phyloP scores from a whole-genome alignment of 2,888 invertebrate genomes.

The Bimastos eiseni region DNA sequence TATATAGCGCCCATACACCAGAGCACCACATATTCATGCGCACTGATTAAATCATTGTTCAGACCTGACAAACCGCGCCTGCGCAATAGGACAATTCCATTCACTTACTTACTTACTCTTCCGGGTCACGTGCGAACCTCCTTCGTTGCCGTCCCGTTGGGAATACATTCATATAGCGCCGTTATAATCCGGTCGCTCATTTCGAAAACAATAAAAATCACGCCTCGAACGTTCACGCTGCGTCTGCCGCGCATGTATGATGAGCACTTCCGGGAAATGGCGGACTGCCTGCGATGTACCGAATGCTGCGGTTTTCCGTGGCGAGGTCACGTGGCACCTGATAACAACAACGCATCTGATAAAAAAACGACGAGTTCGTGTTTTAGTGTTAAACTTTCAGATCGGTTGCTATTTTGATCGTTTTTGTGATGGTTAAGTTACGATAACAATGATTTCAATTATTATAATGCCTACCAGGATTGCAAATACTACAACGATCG shows the following conservation, averaged over 20 bases:
- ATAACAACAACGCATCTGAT: too few relatives aligned
- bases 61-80: not conserved
- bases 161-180: not conserved
- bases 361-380: too few relatives aligned
- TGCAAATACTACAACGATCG: too few relatives aligned
- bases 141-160: not conserved
- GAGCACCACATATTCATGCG: not conserved
- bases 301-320: not conserved
- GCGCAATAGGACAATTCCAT: not conserved
- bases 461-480: too few relatives aligned
- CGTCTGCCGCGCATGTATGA: not conserved
- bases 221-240: not conserved
- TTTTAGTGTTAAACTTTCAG: too few relatives aligned
- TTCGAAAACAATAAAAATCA: slow-evolving; percentile 13
- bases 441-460: too few relatives aligned
- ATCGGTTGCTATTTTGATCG: too few relatives aligned
- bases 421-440: too few relatives aligned
- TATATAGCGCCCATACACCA: not conserved
- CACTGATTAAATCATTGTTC: not conserved
- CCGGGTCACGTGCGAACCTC: not conserved
- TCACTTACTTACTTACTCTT: not conserved
- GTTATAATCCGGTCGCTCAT: not conserved
- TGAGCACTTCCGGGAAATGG: not conserved
- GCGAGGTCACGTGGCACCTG: not conserved
- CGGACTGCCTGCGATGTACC: not conserved